Evolutionary conservation across 2,797 vertebrate species (phyloP), one percentile per base, ranked within the genome.

Genomic region (Lepus townsendii): DNA sequence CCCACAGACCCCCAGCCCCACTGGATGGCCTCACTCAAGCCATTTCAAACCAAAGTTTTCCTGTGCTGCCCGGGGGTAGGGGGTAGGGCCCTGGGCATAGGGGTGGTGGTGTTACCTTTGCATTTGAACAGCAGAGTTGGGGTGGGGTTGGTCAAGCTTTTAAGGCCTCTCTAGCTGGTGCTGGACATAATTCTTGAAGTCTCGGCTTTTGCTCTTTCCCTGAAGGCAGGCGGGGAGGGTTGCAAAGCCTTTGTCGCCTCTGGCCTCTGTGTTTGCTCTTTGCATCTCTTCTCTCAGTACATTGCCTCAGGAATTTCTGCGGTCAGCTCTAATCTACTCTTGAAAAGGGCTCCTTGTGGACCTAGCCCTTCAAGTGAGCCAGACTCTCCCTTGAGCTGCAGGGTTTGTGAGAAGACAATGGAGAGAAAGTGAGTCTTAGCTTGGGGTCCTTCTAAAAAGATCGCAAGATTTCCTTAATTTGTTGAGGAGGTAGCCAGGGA

Each of bases 101-200:
- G 35, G 78, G 12, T 73, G 13, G 54, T 57, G 54, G 54, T 16
- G 54, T 6, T 16, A 57, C 54, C 54, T 83, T 42, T 87, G 65
- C 65, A 57, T 75, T 88, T 78, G 76, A 90, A 91, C 42, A 82
- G 32, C 10, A 6, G 30, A 54, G 47, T 10, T 82, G 17, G 42
- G 42, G 6, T 79, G 47, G n/a, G 5, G 6, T 66, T 30, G 27
- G 27, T 19, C 26, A 71, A 32, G 14, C 22, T 72, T 88, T 73
- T 77, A 79, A 85, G 85, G 71, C 10, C 13, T 92, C 38, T 90
- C n/a, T 47, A 86, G 47, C 27, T 60, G 30, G n/a, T 77, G 42
- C 80, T 96, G 54, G 66, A 94, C 88, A 94, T 75, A 77, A 93
- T 90, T 66, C 80, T 97, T 88, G 27, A 88, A 88, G 96, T 93